Evolutionary conservation across 1,140 invertebrate genomes (phyloP).

Genomic region (Coelopa frigida): DNA sequence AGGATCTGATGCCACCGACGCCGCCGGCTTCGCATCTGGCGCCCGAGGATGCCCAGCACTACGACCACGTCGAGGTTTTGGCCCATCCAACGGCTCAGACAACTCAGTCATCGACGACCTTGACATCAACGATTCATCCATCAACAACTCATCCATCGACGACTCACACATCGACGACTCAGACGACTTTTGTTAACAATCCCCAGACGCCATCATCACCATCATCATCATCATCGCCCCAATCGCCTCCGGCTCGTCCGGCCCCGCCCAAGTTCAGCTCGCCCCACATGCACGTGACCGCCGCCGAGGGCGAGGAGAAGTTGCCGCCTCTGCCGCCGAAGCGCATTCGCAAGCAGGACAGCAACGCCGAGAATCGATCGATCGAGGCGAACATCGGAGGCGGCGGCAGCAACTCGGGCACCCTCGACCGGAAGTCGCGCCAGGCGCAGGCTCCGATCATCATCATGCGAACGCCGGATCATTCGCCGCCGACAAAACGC

Average conservation of each 20-base stretch:
- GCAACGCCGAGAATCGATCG: conserved; percentile 33
- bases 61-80: conserved; percentile 35
- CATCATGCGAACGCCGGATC: conserved; percentile 32
- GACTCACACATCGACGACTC: no score
- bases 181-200: no score
- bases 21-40: conserved; percentile 35
- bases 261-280: conserved; percentile 10
- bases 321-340: conserved; percentile 73
- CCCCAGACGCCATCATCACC: no score
- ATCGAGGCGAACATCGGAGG: conserved; percentile 33
- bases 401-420: conserved; percentile 13
- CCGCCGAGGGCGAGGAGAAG: conserved; percentile 51
- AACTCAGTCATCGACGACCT: conserved; percentile 44
- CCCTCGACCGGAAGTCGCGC: conserved; percentile 14
- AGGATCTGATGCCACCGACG: conserved; percentile 37
- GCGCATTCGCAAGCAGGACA: conserved; percentile 57
- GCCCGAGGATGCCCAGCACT: conserved; percentile 29
- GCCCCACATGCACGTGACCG: conserved; percentile 17
- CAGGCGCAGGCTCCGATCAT: conserved; percentile 40
- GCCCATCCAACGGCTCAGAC: conserved; percentile 31
- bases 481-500: conserved; percentile 42
- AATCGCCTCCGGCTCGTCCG: conserved; percentile 11
- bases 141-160: conserved; percentile 46
- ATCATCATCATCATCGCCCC: conserved; percentile 12
- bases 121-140: conserved; percentile 44